These are phyloP conservation scores for Drosophila engyochracea DNA, from an alignment of 2,888 invertebrate species.

Conservation along the genomic window DNA sequence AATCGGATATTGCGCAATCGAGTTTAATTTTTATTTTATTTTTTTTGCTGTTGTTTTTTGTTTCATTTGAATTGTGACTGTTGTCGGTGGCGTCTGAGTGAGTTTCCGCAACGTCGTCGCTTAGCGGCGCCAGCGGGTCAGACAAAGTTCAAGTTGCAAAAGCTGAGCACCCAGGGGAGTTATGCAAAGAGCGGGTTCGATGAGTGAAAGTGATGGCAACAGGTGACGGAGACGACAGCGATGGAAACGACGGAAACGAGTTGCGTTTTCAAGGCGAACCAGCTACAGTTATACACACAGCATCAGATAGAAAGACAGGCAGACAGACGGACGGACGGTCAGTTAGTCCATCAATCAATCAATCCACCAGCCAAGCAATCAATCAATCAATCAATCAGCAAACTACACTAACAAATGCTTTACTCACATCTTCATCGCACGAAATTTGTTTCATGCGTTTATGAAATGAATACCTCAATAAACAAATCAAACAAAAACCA, in stretches of 20 bases:
- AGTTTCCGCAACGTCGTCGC: constrained; percentile 60
- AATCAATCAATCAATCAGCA: constrained; percentile 19
- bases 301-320: background rate
- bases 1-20: constrained; percentile 73
- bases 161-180: constrained; percentile 28
- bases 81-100: constrained; percentile 18
- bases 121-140: constrained; percentile 40
- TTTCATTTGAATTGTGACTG: constrained; percentile 33
- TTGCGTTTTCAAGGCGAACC: constrained; percentile 68
- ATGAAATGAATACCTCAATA: constrained; percentile 45
- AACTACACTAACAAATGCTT: constrained; percentile 13
- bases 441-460: constrained; percentile 33
- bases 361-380: constrained; percentile 31
- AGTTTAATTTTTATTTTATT: constrained; percentile 18
- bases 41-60: constrained; percentile 17
- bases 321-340: background rate
- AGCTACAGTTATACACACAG: constrained; percentile 19
- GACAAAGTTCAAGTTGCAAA: constrained; percentile 58
- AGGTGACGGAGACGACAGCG: constrained; percentile 34
- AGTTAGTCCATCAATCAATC: constrained; percentile 36
- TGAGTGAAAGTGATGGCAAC: constrained; percentile 66
- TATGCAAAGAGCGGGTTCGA: constrained; percentile 55
- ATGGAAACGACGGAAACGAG: constrained; percentile 53
- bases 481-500: constrained; percentile 8
- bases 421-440: constrained; percentile 29